Base-by-base conservation (phyloP, 2,113 vertebrate genomes). In the Candoia aspera region DNA sequence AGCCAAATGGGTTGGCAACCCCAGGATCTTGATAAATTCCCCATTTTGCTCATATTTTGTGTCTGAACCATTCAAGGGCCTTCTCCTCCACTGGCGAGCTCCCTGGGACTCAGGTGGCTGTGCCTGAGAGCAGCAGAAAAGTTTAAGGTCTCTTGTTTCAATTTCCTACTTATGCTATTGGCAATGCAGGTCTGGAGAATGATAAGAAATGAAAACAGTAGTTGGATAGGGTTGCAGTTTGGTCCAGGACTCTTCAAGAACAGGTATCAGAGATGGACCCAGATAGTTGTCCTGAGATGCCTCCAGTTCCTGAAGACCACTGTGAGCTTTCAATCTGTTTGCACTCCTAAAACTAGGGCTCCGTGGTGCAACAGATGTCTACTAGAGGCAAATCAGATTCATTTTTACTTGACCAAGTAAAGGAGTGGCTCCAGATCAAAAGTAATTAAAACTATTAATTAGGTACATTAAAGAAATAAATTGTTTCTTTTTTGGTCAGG, bases 401-500 rank as follows among this genome's bases (percentile, higher is more conserved):
- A 73, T 62, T 37, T 64, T 37, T 54, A 53, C 60, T 37, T 73
- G 85, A 24, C 33, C 33, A 55, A 23, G 29, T 53, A 42, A 54
- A 42, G 33, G 53, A 87, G 53, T 87, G 53, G 23, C 85, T 91
- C 49, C 84, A 62, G 49, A 86, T 87, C 84, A 91, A 33, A 91
- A 87, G 90, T 54, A 42, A 87, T 91, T 68, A 73, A 91, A 13
- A 33, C 33, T 5, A 86, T 73, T 91, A 68, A 91, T 73, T 90
- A 62, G 53, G n/a, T n/a, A 57, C 55, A 17, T 15, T 37, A 0
- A 0, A 0, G 4, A 91, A 88, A 88, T 37, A 29, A 88, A 86
- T 58, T 2, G 12, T n/a, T 90, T 79, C 54, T 57, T 89, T 89
- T 87, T 12, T 33, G 42, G 29, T 90, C 60, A 79, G 53, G 29